A percentile compares a stretch with the other conserved stretches of the same genome.
phyloP scores from a whole-genome alignment of 2,888 invertebrate genomes.

The Clepsis dumicolana region DNA sequence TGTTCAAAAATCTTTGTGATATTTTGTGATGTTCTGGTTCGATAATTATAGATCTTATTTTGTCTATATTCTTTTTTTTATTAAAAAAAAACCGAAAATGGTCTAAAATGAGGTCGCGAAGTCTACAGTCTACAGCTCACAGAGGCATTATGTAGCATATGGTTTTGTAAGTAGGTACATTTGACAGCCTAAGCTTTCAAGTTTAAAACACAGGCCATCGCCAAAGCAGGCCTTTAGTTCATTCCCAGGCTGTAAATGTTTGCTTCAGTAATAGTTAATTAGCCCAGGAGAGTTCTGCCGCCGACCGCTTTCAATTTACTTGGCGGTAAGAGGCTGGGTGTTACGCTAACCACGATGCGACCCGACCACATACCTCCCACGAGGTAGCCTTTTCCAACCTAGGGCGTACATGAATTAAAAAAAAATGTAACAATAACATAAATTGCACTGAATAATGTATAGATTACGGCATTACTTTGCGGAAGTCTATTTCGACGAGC shows the following conservation, averaged over 20 bases:
- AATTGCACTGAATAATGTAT: not conserved
- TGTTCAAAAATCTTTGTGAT: too few relatives aligned
- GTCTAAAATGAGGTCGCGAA: too few relatives aligned
- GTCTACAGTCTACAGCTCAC: too few relatives aligned
- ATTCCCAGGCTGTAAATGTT: not conserved
- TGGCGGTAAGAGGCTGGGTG: not conserved
- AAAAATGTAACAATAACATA: not conserved
- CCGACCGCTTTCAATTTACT: slow-evolving; percentile 8
- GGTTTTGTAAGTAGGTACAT: too few relatives aligned
- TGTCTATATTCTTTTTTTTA: too few relatives aligned
- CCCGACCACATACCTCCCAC: not conserved
- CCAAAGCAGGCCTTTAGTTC: not conserved
- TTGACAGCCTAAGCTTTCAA: not conserved
- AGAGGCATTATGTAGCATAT: too few relatives aligned
- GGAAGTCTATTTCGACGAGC: not conserved
- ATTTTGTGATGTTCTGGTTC: too few relatives aligned
- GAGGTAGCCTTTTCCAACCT: not conserved
- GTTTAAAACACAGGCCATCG: not conserved
- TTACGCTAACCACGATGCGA: not conserved
- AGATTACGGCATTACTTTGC: not conserved
- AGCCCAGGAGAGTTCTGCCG: not conserved
- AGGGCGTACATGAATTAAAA: not conserved
- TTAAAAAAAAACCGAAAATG: too few relatives aligned
- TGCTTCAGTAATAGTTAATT: slow-evolving; percentile 10
- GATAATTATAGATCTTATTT: too few relatives aligned